Conservation (phyloP, 2,797 vertebrate species). For the Macrochelys suwanniensis region DNA sequence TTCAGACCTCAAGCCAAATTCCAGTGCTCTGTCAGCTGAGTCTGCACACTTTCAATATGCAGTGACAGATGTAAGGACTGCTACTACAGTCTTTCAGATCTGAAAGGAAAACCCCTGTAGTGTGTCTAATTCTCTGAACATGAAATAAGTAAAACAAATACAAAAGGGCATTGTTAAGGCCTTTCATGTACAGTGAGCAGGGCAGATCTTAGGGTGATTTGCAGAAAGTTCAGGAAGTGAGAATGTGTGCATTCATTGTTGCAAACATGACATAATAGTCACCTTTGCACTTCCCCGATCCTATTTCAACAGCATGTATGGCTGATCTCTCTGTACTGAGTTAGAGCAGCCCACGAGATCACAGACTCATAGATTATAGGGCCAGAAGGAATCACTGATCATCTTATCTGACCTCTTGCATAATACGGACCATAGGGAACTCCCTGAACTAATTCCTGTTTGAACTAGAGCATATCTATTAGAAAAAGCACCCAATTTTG, state of each 20-base stretch:
- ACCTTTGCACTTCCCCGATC: background rate
- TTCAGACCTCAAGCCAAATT: constrained; percentile 67
- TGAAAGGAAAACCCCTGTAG: constrained; percentile 24
- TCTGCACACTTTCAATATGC: constrained; percentile 55
- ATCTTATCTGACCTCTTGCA: background rate
- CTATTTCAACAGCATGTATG: background rate
- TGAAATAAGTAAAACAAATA: constrained; percentile 46
- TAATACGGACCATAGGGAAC: background rate
- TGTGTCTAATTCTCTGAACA: background rate
- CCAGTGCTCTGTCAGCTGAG: constrained; percentile 56
- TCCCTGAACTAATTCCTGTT: background rate
- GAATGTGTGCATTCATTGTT: background rate
- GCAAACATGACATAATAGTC: constrained; percentile 1
- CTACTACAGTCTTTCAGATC: constrained; percentile 50
- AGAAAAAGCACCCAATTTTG: background rate
- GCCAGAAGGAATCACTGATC: background rate
- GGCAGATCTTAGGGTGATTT: background rate
- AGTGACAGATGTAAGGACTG: constrained; percentile 61
- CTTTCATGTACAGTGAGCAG: constrained; percentile 34
- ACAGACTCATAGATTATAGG: background rate
- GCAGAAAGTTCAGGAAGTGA: background rate
- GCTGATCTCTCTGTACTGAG: background rate
- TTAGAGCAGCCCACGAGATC: background rate
- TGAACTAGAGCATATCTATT: background rate
- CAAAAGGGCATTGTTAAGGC: constrained; percentile 5